Base-by-base conservation (phyloP, 2,888 invertebrate species). In the Tinea trinotella region DNA sequence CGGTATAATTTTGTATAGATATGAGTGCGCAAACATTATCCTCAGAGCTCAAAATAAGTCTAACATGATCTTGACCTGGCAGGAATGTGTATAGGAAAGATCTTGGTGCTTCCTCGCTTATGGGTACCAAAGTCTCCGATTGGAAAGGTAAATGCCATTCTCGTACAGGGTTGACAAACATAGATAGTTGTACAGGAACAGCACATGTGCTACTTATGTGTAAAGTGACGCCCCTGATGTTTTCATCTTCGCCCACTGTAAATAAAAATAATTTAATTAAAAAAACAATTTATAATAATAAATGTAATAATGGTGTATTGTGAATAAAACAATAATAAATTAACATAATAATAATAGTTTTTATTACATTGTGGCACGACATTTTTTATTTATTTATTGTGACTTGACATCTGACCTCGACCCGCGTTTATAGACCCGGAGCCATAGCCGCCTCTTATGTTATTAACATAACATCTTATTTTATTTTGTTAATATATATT, bases 1-100 rank as follows among this genome's bases (percentile, higher is more conserved):
- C 83, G 62, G 71, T 61, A 60, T 70, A 70, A 59, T 72, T 64
- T 59, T 77, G 81, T 59, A 84, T 68, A 59, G 78, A 70, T 61
- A 84, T 57, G 54, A 71, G 66, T 59, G 76, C 78, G 66, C 83
- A 84, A 34, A 72, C 62, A 61, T 72, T 71, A 67, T 78, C 78
- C 1, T 60, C 61, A 1, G 83, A 75, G 48, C 62, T 55, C 48
- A 73, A 64, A 54, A 70, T 65, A 12, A 84, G 75, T 13, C 80
- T 75, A 64, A 75, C 80, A 62, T 67, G 66, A 13, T 56, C 55
- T 67, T 75, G 71, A 3, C 34, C 71, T 56, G 58, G 64, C 34
- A 5, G 19, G 68, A 75, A 83, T 56, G 40, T 54, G 71, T 78
- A 83, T 61, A 61, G 57, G 57, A 64, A 59, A 57, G 75, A 74